These are phyloP conservation scores for Drosophila anomelani DNA, from an alignment of 2,888 invertebrate species.

Conservation along the genomic window DNA sequence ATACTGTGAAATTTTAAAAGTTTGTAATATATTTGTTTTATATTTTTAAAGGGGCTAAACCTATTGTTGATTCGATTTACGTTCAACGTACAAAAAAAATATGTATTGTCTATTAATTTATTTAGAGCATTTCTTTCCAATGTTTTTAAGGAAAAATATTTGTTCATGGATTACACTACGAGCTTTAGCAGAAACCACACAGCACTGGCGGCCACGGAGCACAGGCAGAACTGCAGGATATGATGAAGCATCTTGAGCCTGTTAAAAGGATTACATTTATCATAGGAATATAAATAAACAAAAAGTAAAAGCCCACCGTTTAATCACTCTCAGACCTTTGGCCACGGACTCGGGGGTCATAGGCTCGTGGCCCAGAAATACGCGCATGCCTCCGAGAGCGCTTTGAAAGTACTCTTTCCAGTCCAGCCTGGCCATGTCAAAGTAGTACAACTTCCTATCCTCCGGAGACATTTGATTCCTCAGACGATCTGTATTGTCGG, in stretches of 20 bases:
- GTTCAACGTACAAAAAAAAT: neutral
- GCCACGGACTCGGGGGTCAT: conserved; percentile 87
- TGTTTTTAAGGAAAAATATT: neutral
- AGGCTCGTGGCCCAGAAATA: conserved; percentile 91
- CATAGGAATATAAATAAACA: too few relatives aligned
- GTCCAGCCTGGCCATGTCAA: conserved; percentile 89
- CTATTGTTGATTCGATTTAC: neutral
- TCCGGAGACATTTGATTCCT: conserved; percentile 83
- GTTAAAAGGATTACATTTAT: neutral
- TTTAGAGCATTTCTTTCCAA: neutral
- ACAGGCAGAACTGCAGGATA: conserved; percentile 57
- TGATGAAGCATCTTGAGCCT: conserved; percentile 56
- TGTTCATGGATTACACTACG: neutral
- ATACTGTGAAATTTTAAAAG: neutral
- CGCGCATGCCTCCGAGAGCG: conserved; percentile 90
- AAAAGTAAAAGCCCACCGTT: conserved; percentile 85
- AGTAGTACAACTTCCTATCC: conserved; percentile 88
- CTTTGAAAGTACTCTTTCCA: conserved; percentile 86
- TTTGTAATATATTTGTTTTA: neutral
- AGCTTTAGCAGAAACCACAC: conserved; percentile 11
- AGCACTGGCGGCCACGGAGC: conserved; percentile 28
- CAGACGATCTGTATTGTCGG: conserved; percentile 86
- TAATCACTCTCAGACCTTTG: conserved; percentile 87
- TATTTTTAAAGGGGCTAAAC: neutral
- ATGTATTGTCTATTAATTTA: neutral